Conservation (phyloP, 2,113 vertebrate species). For the zebrafish (Danio rerio) region DNA sequence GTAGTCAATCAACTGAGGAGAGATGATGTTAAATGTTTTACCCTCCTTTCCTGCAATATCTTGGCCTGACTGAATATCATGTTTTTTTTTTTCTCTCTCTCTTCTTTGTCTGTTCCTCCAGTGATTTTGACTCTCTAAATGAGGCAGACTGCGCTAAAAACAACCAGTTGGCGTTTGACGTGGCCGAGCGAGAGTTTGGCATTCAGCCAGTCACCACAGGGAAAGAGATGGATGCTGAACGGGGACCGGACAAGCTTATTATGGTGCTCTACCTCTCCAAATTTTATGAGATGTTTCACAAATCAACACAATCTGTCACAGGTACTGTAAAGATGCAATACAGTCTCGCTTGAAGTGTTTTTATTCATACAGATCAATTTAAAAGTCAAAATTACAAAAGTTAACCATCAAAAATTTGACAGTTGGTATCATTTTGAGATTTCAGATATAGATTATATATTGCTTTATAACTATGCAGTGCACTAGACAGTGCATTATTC, state of each 20-base stretch:
- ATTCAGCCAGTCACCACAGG: constrained; percentile 91
- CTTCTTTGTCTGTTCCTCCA: constrained; percentile 27
- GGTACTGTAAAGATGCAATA: constrained; percentile 66
- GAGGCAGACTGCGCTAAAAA: constrained; percentile 84
- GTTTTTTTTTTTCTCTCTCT: neutral
- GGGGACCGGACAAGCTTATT: constrained; percentile 89
- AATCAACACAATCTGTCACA: constrained; percentile 71
- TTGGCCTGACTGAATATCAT: neutral
- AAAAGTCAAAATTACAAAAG: no score
- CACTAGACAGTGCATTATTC: constrained; percentile 50
- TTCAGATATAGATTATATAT: neutral
- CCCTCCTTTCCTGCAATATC: neutral
- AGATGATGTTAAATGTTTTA: neutral
- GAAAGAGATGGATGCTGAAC: constrained; percentile 80
- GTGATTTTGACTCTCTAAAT: constrained; percentile 86
- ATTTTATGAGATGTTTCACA: constrained; percentile 91
- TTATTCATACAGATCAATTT: neutral
- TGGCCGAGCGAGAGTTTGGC: constrained; percentile 88
- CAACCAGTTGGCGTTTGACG: constrained; percentile 91
- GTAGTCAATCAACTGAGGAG: no score
- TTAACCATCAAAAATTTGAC: no score
- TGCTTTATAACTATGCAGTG: neutral
- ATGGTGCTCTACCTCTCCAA: constrained; percentile 97
- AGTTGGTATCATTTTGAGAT: no score
- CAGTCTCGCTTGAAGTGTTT: no score